Evolutionary conservation across 2,888 invertebrate genomes (phyloP), one percentile per base, ranked within the genome.

Genomic region (Eudemis profundana): DNA sequence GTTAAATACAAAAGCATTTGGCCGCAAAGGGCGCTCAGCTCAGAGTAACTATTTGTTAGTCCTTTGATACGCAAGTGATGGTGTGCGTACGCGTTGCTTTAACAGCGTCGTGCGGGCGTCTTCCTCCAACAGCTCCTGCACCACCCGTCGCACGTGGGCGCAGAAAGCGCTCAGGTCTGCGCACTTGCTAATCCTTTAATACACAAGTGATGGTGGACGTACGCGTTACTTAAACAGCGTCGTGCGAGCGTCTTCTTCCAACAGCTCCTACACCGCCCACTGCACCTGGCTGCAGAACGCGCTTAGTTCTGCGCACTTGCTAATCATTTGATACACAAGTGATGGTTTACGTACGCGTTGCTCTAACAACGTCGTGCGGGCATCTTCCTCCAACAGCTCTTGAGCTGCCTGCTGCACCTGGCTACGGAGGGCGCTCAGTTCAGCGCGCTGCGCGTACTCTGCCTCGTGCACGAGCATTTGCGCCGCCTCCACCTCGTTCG

Each of bases 361-460:
- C 61, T 77, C 84, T 36, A 82, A 70, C 7, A 51, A 59, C 12
- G 66, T 68, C 49, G 74, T 82, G 1, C 69, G 70, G 0, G 68
- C 71, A n/a, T 89, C 87, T 72, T 86, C 83, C 3, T 70, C 61
- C 3, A 84, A 69, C 33, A 89, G 72, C 50, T 87, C 78, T 2
- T 76, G 72, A 2, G 87, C 85, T 8, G 87, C 76, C 14, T 76
- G 54, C 1, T 65, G 61, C n/a, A 88, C 75, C 72, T 90, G 87
- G 7, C 83, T 81, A 29, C 82, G 79, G 17, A 90, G 68, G 0
- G 75, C 78, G 29, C 72, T 68, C n/a, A 90, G 76, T 61, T 91
- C 91, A 0, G 76, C 74, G 15, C 85, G 85, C 76, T 87, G 70
- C 0, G 85, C 85, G 15, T 87, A 81, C 70, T 90, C 89, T 0